Evolutionary conservation across 2,797 vertebrate genomes (phyloP), one percentile per base, ranked within the genome.

Genomic region (Cynodonichthys magdalenae): DNA sequence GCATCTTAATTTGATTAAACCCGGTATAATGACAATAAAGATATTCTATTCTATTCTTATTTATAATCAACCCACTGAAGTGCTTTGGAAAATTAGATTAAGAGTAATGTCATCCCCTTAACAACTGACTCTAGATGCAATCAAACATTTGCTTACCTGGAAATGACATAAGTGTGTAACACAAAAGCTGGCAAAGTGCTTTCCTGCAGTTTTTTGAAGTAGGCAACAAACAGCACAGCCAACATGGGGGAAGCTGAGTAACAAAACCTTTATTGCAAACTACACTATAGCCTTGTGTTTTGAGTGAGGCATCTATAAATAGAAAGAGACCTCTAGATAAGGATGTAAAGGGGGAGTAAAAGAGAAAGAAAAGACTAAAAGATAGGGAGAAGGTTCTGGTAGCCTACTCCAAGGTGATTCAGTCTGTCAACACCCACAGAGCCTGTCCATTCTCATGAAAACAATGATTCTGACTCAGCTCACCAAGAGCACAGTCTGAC

Each of bases 381-480:
- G 50, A 76, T 18, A 73, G 15, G 70, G 19, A 69, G 31, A 53
- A 72, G 69, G 46, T 48, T 65, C 46, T 69, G 69, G 66, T 72
- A 75, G 62, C 79, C 67, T 75, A 71, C 56, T 79, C 49, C 61
- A 63, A 68, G 62, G 63, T 70, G 74, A 83, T 75, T 77, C 82
- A 80, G 79, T 79, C 71, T 73, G 75, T 85, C 75, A 81, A 75
- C 82, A 39, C 87, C 86, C 81, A 88, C 85, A 49, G 64, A 81
- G 65, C 59, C 47, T 66, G 78, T 69, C 78, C 78, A 47, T 85
- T 76, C 75, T 73, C 70, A 81, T 71, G 64, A 86, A 84, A 83
- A 83, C 87, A 87, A 81, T 72, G 67, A 85, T 68, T 80, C 63
- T 77, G 75, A 81, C 74, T 85, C 42, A n/a, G 53, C 61, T 75